Evolutionary conservation across 2,888 invertebrate species (phyloP), one percentile per base, ranked within the genome.

Genomic region (Hirtodrosophila trivittata): DNA sequence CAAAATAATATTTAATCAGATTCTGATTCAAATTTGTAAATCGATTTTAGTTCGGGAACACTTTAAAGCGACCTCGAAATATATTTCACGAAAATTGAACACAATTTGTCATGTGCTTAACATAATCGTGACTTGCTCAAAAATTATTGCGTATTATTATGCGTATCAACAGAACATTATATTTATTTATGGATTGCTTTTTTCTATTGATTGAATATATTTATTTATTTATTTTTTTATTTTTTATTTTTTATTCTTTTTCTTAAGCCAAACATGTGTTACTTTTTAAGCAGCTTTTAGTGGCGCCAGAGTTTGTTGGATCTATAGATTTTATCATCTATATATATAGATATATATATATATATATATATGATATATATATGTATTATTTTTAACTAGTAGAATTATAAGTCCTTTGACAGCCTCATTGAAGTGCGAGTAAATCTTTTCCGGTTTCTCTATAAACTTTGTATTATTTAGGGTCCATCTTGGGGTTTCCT

Each of bases 41-140:
- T 59, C 58, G 51, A 54, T 69, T 76, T 63, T 47, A 16, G 39
- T 41, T 63, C 10, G 45, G 21, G 10, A 54, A 25, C 10, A 28
- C n/a, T 28, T 25, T n/a, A 39, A 9, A 10, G 14, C 33, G 55
- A 69, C 42, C 66, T 55, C 70, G 16, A 50, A 51, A 42, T 32
- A 12, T 33, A 6, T 45, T 59, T 46, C 38, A n/a, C 43, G 25
- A 43, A 57, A 52, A 41, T 39, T 33, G 32, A 21, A 35, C 39
- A 55, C 66, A 69, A 73, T 81, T 81, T 81, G 77, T 84, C 70
- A 80, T 66, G 63, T 49, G 13, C 57, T 51, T 28, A 51, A 64
- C 50, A 55, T 57, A 72, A 77, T 85, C 85, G 67, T 78, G 78
- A 78, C 82, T 74, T 62, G 77, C 41, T 33, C 63, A 45, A 67